Conservation (phyloP, 1,140 invertebrate species). For the Zophobas morio region DNA sequence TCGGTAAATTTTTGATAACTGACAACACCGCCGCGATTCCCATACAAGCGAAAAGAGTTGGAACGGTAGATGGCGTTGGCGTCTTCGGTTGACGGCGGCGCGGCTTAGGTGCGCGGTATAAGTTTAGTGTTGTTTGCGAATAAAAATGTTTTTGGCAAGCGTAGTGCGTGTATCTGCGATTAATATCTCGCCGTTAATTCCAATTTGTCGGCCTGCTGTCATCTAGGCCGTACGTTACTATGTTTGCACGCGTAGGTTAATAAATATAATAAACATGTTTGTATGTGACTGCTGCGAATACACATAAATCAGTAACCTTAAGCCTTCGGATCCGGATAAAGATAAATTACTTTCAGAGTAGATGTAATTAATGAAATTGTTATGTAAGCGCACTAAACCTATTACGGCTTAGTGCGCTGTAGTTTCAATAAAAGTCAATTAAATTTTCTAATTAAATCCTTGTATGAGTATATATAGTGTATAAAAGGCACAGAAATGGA, state of each 20-base stretch:
- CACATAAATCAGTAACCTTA: constrained; percentile 31
- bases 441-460: constrained; percentile 66
- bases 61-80: too few relatives aligned
- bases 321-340: constrained; percentile 45
- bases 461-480: constrained; percentile 62
- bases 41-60: too few relatives aligned
- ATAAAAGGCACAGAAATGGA: constrained; percentile 63
- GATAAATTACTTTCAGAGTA: constrained; percentile 54
- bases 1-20: too few relatives aligned
- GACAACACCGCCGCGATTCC: too few relatives aligned
- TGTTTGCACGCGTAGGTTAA: constrained; percentile 5
- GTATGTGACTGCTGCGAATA: constrained; percentile 25
- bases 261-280: constrained; percentile 42
- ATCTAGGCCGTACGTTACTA: too few relatives aligned
- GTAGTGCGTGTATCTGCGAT: too few relatives aligned
- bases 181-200: too few relatives aligned
- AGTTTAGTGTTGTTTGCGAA: too few relatives aligned
- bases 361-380: constrained; percentile 55
- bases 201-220: too few relatives aligned
- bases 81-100: too few relatives aligned
- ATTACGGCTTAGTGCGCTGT: constrained; percentile 52
- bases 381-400: constrained; percentile 53
- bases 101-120: too few relatives aligned
- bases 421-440: constrained; percentile 64
- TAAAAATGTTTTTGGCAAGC: too few relatives aligned